Base-by-base conservation (phyloP, 1,140 invertebrate species). In the Drosophila chauvacae region DNA sequence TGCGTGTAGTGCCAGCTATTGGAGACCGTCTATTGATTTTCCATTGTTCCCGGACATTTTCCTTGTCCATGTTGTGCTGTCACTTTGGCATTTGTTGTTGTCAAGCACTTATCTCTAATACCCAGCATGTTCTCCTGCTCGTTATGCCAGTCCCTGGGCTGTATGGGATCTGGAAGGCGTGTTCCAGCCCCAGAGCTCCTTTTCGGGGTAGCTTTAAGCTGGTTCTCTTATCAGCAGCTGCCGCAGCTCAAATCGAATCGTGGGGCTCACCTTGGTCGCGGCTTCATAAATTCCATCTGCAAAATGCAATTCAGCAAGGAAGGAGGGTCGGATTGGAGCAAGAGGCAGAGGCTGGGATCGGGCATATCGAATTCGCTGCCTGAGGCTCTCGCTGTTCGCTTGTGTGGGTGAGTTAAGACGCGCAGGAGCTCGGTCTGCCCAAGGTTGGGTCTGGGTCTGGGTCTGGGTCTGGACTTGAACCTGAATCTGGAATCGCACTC, bases 261-360 rank as follows among this genome's bases (percentile, higher is more conserved):
- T 50, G 23, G 50, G 44, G 47, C 58, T 80, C 70, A 69, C 53
- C 72, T 65, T 77, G 59, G 70, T 26, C 63, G 39, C 28, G 28
- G 55, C 35, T 62, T 78, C 74, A 86, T 85, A 81, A 84, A 85
- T 81, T 81, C 74, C 82, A 68, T 71, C 84, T 84, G 74, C 81
- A 85, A 85, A 56, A 62, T 87, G 83, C 82, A 86, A 86, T 81
- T 86, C 78, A 84, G 81, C 81, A 68, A 50, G 65, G 48, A 69
- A 33, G 5, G 51, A 48, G 23, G 44, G 58, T 33, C 20, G 28
- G 28, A 37, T 6, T 41, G 16, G 13, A 10, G 60, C 14, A 26
- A 58, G 35, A 37, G 6, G 28, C 28, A 10, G 33, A 16, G 33
- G 20, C 53, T 55, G 51, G 18, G 20, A 13, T 55, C 33, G 51